These are phyloP conservation scores for Helicoverpa zea DNA, from an alignment of 1,140 invertebrate species.

Conservation along the genomic window DNA sequence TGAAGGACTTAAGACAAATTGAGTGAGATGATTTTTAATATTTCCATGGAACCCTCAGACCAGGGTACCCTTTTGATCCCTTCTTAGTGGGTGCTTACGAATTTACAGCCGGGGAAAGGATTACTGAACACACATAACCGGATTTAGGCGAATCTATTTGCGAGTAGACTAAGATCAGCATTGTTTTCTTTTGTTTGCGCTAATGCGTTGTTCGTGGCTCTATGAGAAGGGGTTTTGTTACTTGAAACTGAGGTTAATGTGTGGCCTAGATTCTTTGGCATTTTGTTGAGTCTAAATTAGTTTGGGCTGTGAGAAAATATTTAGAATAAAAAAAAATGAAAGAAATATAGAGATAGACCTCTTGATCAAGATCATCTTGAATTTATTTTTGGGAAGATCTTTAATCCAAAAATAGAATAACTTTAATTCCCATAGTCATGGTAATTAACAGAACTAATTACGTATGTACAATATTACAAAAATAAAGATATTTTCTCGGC, in stretches of 20 bases:
- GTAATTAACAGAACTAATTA: too few species aligned
- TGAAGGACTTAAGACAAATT: too few species aligned
- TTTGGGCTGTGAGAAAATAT: neutral
- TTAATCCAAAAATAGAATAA: too few species aligned
- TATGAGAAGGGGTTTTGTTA: neutral
- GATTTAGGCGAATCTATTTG: conserved; percentile 25
- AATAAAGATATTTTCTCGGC: too few species aligned
- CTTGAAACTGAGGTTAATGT: neutral
- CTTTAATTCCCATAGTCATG: too few species aligned
- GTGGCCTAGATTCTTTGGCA: neutral
- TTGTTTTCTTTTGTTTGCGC: conserved; percentile 33
- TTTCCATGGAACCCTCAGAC: neutral
- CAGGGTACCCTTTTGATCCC: conserved; percentile 10
- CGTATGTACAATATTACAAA: neutral
- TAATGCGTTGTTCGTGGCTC: too few species aligned
- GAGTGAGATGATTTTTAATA: neutral
- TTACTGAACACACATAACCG: conserved; percentile 32
- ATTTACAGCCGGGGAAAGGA: conserved; percentile 30
- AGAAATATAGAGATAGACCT: too few species aligned
- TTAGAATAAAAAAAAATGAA: too few species aligned
- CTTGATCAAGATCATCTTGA: too few species aligned
- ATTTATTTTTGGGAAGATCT: too few species aligned
- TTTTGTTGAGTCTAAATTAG: neutral
- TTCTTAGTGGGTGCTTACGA: conserved; percentile 24
- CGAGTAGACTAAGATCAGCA: neutral